Evolutionary conservation across 2,797 vertebrate genomes (phyloP), one percentile per base, ranked within the genome.

Genomic region (Hirundo rustica): DNA sequence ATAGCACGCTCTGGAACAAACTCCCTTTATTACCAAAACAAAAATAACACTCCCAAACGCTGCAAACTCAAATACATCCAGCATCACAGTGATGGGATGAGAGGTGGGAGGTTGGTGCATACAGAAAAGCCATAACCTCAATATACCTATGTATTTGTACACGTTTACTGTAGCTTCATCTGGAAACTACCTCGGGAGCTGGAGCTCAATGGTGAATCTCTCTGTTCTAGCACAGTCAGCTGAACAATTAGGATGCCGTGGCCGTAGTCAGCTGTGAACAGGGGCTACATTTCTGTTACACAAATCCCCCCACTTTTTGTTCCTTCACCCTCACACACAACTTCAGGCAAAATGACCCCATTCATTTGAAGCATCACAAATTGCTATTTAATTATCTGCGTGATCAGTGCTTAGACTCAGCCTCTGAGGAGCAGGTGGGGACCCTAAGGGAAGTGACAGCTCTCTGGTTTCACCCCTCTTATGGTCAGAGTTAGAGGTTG

Each of bases 171-270:
- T 7, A 47, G 89, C 75, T 83, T 58, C 54, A 51, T 68, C 92
- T 65, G 54, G 88, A 75, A 85, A 44, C 19, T 44, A 4, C 55
- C 91, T 55, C 25, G 7, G 77, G 86, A 80, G 36, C 0, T 48
- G 73, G 23, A 79, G 75, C 7, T 92, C 47, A 81, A 38, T 21
- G 65, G 70, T 18, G 45, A 74, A 18, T 45, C 72, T 71, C 4
- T 19, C 29, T 45, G 65, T 67, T 92, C 88, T 2, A 89, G 90
- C 90, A 65, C 32, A 55, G 72, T 47, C 87, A 85, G 91, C 53
- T 34, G 32, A 77, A 74, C 57, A 50, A 40, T 26, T 40, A 11
- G 45, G 64, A 60, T 22, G 71, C 64, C 72, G 72, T 20, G n/a
- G 29, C 26, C 17, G 5, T 1, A 48, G 27, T 30, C 81, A 89